Base-by-base conservation (phyloP, 2,113 vertebrate species). In the Aepyceros melampus region DNA sequence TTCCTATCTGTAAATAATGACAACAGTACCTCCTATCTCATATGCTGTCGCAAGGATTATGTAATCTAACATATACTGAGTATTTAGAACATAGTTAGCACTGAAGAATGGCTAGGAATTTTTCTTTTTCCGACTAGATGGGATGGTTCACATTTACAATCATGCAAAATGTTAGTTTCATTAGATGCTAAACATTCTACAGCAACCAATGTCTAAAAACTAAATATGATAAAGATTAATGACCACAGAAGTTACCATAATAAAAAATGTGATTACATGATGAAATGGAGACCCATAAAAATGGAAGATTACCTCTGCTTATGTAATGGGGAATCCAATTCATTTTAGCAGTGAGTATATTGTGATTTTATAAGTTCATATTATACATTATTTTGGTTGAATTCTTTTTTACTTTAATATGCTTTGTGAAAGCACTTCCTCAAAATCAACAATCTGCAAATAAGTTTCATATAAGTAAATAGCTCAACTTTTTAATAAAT, bases 401-500 rank as follows among this genome's bases (percentile, higher is more conserved):
- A 23, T 64, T 81, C n/a, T n/a, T 82, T 95, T 81, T 88, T 76
- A 89, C 31, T 84, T 84, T 58, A 87, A 47, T 55, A 89, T n/a
- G 4, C n/a, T 64, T 51, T 79, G 36, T 51, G 27, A 67, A 97
- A 93, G 62, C 43, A 87, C 31, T 94, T 94, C 40, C 14, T 95
- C 74, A 85, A 81, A 64, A 64, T 97, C 49, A 88, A 87, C 76
- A 76, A 81, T 86, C 67, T 60, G 21, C n/a, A 89, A 95, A 96
- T 51, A 58, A 16, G 60, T 82, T 62, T 96, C 82, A 76, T 16
- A 62, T 86, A 64, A 78, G 16, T 31, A 96, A 95, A 76, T 43
- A 53, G 92, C 53, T 45, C 17, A n/a, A 87, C 47, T 51, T 27
- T 71, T 86, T 49, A 45, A 27, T 43, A 95, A 88, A 95, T 76